Base-by-base conservation (phyloP, 2,888 invertebrate species). In the Amblyjoppa fuscipennis region DNA sequence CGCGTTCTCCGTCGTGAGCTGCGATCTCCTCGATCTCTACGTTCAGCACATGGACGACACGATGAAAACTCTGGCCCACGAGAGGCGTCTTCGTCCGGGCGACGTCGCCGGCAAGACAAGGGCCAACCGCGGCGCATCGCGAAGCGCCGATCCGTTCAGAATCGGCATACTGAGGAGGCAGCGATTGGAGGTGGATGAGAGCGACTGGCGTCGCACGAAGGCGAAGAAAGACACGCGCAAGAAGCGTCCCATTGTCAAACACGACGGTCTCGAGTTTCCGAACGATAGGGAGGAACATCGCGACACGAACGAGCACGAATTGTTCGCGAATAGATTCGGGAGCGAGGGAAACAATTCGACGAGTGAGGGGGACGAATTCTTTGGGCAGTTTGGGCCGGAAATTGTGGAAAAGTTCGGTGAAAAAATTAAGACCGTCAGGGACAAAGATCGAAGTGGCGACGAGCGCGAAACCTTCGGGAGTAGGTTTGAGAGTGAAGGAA, bases 41-140 rank as follows among this genome's bases (percentile, higher is more conserved):
- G 94, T 94, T 28, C 92, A 94, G 79, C 93, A 94, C 90, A 94
- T 94, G 94, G 94, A 94, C 88, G 93, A 94, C 81, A 92, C 92
- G 5, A 94, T 93, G 93, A 90, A 88, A 31, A 92, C 93, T 3
- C 28, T 88, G 38, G 80, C 87, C 20, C 90, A 92, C 87, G 89
- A 87, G n/a, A 90, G 64, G 49, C 85, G 73, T 20, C 87, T 87
- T 45, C 91, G 90, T 80, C 88, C 89, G 2, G 89, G 86, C 51
- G 90, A 90, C 41, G 70, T 89, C 7, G 69, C 75, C n/a, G 82
- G 81, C n/a, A 80, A 38, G 53, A n/a, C 53, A 6, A 89, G 92
- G 68, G 87, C 78, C 61, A 90, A 83, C 31, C 89, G 94, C 31
- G 90, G 89, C 66, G n/a, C 68, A 5, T 59, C 90, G 2, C 53